Base-by-base conservation (phyloP, 35 echinoderm and acorn worm genomes). In the Chiridota heheva region DNA sequence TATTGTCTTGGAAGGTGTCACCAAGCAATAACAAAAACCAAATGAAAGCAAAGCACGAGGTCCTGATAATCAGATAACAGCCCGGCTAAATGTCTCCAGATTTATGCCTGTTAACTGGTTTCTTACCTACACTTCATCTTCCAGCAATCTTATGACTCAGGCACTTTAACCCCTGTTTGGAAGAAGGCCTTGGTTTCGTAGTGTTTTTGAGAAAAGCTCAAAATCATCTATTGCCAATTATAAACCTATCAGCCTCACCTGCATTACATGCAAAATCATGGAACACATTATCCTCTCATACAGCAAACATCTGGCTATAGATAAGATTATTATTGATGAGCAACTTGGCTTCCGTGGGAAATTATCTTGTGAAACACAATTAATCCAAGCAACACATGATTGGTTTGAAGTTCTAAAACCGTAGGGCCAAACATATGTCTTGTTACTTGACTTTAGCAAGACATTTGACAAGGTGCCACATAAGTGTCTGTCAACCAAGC, bases 251-350 rank as follows among this genome's bases (percentile, higher is more conserved):
- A 69, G 67, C 7, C 85, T 87, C 27, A 80, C 85, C 25, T 80
- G 85, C 80, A 44, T 87, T 41, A 47, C 27, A 22, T 81, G 73
- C 48, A 87, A 87, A 28, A 80, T 87, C n/a, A 70, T 80, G 63
- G 74, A 87, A 67, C 85, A 87, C 47, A 67, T 87, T 36, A 44
- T 87, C 4, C 37, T 87, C 17, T 27, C 72, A 80, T 47, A 87
- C 80, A 28, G 45, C 42, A 47, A 79, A 60, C 74, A 87, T 45
- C 61, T 78, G 20, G 42, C 46, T 56, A 33, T 36, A 36, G 45
- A 87, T 42, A 78, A 87, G 2, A 87, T 87, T n/a, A n/a, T 87
- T 13, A 66, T 87, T 4, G 85, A 87, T 40, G 51, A 87, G 35
- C 85, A 87, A 63, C 85, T 79, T 57, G 72, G 85, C n/a, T 87